Evolutionary conservation across 2,113 vertebrate species (phyloP).

Genomic region (Centropus bengalensis): DNA sequence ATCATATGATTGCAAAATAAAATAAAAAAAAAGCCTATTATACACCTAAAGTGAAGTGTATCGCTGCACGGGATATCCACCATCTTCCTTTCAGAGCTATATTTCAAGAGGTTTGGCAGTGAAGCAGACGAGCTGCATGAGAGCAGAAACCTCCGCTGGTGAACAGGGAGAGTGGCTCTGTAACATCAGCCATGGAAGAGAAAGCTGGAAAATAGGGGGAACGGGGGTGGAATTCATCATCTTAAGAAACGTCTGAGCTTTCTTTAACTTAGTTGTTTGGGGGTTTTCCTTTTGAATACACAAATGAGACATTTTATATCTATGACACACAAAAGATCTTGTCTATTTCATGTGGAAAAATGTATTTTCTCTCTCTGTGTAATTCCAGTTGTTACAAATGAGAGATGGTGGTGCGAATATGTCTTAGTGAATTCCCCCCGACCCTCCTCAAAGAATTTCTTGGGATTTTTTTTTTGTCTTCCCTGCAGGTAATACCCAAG

Average conservation of each 20-base stretch:
- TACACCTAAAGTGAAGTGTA: background rate
- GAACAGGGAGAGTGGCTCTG: background rate
- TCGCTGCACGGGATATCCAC: background rate
- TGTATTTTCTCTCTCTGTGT: background rate
- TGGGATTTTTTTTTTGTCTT: background rate
- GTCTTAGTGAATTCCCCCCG: background rate
- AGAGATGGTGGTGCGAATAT: background rate
- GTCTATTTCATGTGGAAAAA: background rate
- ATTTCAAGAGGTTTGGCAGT: constrained; percentile 32
- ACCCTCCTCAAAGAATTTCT: no score
- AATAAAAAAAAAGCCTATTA: background rate
- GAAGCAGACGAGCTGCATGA: background rate
- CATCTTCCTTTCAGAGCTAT: constrained; percentile 40
- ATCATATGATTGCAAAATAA: background rate
- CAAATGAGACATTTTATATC: background rate
- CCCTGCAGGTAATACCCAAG: background rate
- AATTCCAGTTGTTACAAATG: background rate
- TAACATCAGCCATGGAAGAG: background rate
- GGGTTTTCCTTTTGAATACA: background rate
- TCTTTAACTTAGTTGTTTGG: background rate
- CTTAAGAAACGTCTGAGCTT: background rate
- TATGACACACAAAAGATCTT: background rate
- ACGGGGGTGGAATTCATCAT: background rate
- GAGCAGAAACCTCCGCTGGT: constrained; percentile 9
- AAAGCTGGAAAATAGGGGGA: background rate